Evolutionary conservation across 2,797 vertebrate species (phyloP).

Genomic region (Gambelia wislizenii): DNA sequence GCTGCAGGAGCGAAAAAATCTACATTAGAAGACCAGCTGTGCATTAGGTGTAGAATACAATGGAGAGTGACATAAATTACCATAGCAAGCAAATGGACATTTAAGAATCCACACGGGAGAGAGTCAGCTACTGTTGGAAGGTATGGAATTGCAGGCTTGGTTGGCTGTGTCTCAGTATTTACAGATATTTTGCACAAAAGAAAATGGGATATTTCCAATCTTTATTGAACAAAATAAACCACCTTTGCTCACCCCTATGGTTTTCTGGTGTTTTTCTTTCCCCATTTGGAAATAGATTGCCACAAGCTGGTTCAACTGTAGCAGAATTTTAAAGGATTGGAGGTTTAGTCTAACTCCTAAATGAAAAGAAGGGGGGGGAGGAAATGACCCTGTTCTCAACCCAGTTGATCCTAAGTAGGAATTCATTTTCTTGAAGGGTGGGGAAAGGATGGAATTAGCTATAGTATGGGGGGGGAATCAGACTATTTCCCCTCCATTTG

Average conservation of each 20-base stretch:
- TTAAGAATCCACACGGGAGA: slow-evolving; percentile 67
- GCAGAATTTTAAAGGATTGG: background rate
- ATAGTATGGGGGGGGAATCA: background rate
- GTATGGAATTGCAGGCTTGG: background rate
- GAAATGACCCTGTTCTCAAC: background rate
- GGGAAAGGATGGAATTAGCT: background rate
- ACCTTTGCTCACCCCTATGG: background rate
- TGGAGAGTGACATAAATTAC: slow-evolving; percentile 76
- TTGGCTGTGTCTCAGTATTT: slow-evolving; percentile 35
- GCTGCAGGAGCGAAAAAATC: slow-evolving; percentile 72
- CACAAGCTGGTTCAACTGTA: background rate
- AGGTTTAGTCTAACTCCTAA: background rate
- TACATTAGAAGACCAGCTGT: slow-evolving; percentile 74
- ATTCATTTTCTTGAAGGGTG: background rate
- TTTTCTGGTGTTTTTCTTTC: background rate
- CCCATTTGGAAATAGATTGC: background rate
- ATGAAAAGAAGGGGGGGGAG: background rate
- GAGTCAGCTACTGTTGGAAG: slow-evolving; percentile 54
- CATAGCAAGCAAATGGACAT: slow-evolving; percentile 76
- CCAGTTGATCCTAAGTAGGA: background rate
- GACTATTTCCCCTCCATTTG: background rate
- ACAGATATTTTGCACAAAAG: slow-evolving; percentile 28
- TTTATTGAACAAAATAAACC: background rate
- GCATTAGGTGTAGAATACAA: slow-evolving; percentile 74
- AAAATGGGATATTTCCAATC: background rate